A percentile compares a stretch with the other conserved stretches of the same genome.
phyloP scores from a whole-genome alignment of 2,113 vertebrate species.

The Sander vitreus region DNA sequence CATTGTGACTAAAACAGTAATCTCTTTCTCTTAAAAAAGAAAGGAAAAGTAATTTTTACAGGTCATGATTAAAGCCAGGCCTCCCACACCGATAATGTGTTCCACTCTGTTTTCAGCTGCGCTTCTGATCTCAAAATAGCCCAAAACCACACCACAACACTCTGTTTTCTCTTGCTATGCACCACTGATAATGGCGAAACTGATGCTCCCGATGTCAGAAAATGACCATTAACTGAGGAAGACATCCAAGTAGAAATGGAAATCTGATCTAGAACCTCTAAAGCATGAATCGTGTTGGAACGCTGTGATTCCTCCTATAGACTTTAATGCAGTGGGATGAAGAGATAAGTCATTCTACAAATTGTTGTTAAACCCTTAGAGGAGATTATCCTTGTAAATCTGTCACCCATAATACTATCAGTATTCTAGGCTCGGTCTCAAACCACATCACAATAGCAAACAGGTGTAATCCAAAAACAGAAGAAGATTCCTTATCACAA shows the following conservation, averaged over 20 bases:
- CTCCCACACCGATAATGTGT: constrained; percentile 38
- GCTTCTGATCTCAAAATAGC: constrained; percentile 47
- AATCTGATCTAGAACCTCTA: constrained; percentile 1
- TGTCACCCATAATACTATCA: constrained; percentile 58
- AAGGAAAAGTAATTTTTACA: constrained; percentile 28
- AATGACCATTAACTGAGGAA: constrained; percentile 29
- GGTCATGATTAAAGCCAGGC: constrained; percentile 20
- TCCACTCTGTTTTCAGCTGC: constrained; percentile 36
- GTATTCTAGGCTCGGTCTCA: constrained; percentile 40
- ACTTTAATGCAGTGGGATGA: constrained; percentile 53
- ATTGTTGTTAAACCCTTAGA: constrained; percentile 65
- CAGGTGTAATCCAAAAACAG: constrained; percentile 58
- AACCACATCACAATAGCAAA: constrained; percentile 54
- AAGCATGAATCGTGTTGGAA: constrained; percentile 25
- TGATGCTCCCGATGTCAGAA: constrained; percentile 13
- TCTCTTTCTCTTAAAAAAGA: constrained; percentile 13
- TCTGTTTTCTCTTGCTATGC: constrained; percentile 27
- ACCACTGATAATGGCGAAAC: constrained; percentile 26
- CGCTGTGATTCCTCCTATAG: constrained; percentile 32
- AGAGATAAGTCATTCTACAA: constrained; percentile 60
- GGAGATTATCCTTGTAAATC: constrained; percentile 74
- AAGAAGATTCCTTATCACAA: constrained; percentile 46
- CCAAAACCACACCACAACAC: constrained; percentile 31
- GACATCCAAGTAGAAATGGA: neutral
- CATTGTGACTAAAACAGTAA: constrained; percentile 10